Percentiles rank a stretch among this genome's conserved stretches.
Evolutionary conservation across 2,113 vertebrate genomes (phyloP).

Genomic region (Mesembrinibis cayennensis): DNA sequence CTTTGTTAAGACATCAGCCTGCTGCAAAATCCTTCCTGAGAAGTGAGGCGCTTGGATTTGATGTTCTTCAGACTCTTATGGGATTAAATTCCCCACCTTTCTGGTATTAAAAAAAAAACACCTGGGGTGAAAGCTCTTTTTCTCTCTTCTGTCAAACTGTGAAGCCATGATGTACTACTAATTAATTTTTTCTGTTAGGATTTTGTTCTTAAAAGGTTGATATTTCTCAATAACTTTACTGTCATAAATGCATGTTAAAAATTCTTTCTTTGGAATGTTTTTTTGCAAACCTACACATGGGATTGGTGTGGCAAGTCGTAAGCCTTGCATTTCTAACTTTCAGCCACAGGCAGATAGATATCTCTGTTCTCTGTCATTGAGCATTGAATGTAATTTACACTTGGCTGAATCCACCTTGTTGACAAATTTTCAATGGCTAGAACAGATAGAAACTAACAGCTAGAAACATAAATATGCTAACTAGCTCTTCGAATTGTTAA

Average conservation of each 20-base stretch:
- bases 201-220: background rate
- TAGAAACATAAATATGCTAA: background rate
- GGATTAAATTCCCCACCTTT: background rate
- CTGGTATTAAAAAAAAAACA: too few species aligned
- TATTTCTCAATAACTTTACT: background rate
- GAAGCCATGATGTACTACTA: background rate
- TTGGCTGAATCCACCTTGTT: conserved; percentile 4
- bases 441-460: background rate
- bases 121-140: background rate
- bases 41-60: background rate
- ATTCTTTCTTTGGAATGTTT: background rate
- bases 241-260: background rate
- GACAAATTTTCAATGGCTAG: conserved; percentile 24
- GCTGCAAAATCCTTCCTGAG: background rate
- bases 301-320: background rate
- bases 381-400: background rate
- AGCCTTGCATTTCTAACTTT: background rate
- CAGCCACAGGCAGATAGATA: background rate
- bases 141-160: background rate
- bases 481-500: background rate
- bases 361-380: background rate
- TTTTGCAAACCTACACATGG: background rate
- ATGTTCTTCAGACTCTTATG: background rate
- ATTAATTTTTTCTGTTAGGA: background rate
- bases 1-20: background rate